Conservation (phyloP, 2,797 vertebrate species). For the Clamator glandarius region DNA sequence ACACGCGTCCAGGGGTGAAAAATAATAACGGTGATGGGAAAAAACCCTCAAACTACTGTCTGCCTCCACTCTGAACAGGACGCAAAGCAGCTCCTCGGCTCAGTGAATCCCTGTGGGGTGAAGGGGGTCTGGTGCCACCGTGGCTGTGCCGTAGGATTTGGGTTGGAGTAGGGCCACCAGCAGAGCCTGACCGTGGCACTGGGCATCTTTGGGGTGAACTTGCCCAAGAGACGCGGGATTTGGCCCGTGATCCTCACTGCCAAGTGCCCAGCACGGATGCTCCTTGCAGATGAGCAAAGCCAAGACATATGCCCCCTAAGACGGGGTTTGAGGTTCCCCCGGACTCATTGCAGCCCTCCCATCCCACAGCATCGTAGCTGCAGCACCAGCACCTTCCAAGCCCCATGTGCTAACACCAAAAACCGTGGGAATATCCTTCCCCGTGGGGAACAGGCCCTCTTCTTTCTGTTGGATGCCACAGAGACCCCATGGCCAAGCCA, state of each 20-base stretch:
- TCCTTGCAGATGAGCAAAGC: accelerated
- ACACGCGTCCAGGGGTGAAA: background rate
- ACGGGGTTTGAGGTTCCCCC: background rate
- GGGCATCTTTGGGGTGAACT: accelerated
- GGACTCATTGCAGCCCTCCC: background rate
- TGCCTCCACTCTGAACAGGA: background rate
- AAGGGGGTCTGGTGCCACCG: background rate
- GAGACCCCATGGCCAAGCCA: accelerated
- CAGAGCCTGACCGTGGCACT: background rate
- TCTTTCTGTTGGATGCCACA: background rate
- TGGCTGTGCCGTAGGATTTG: accelerated
- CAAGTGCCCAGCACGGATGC: background rate
- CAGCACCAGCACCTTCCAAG: background rate
- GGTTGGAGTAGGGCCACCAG: background rate
- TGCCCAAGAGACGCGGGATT: background rate
- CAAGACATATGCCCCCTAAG: accelerated
- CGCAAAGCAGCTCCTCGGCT: background rate
- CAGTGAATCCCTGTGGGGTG: background rate
- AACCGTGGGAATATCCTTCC: background rate
- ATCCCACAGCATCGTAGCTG: accelerated
- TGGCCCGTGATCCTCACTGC: background rate
- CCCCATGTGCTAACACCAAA: accelerated
- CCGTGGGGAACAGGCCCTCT: accelerated
- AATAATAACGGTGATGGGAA: background rate
- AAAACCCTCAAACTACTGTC: background rate